Evolutionary conservation across 2,113 vertebrate genomes (phyloP), one percentile per base, ranked within the genome.

Genomic region (Gymnorhina tibicen): DNA sequence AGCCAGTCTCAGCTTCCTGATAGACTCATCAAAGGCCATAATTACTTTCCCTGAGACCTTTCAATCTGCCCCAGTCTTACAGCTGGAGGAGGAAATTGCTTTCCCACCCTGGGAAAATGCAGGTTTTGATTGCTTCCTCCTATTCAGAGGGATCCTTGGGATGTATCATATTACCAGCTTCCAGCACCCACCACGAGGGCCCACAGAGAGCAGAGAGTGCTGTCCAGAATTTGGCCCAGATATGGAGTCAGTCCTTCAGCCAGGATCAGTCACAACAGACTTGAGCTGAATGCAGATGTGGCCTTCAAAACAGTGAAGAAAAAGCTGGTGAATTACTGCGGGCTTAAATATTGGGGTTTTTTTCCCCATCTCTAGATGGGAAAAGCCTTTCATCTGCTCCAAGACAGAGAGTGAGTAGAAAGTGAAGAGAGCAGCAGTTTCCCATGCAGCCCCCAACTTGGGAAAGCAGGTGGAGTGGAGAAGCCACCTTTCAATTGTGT

Each of bases 401-500:
- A 69, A 56, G 64, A 60, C 16, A 63, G 46, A 68, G 24, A 80
- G 15, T 42, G 53, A 93, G 82, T 9, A 75, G 26, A 91, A 92
- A 79, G n/a, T 16, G 52, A 85, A 44, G 64, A 78, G 47, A 89
- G n/a, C 35, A 85, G 56, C 58, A 82, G 62, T 87, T 90, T 95
- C 88, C 80, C 94, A 92, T 94, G 82, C 77, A 88, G 69, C 66
- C 73, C 80, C 73, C 62, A 52, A 62, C 79, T 56, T 95, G 95
- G 58, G 92, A 97, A 97, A 96, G 87, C 95, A 97, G 97, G 97
- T 97, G 96, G 93, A 95, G 69, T 77, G 58, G 58, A 92, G 85
- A 96, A 94, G n/a, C 83, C 94, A 97, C 96, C 91, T 97, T 97
- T 92, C 93, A 87, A 85, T 97, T 95, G 96, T 97, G 93, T 87